Evolutionary conservation across 1,140 invertebrate genomes (phyloP), one percentile per base, ranked within the genome.

Genomic region (Cephus cinctus): DNA sequence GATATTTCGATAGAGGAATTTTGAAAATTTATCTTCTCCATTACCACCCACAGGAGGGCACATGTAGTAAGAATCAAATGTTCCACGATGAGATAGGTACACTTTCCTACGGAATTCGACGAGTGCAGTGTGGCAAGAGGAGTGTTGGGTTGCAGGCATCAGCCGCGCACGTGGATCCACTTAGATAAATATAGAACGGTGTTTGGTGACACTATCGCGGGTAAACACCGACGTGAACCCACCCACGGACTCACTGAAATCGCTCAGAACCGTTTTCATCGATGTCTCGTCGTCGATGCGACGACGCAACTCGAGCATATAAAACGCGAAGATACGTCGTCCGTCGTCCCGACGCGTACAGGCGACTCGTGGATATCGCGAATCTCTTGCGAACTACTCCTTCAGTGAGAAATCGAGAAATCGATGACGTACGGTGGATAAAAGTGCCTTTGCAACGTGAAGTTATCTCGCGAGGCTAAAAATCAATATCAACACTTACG

Each of bases 161-260:
- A 18, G 22, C 15, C 43, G 20, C 56, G 52, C 63, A 63, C 59
- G 59, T 63, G 63, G 57, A 63, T 63, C 56, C 54, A 58, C 53
- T 59, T 62, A 53, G 59, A 64, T 61, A 63, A 63, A 66, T 63
- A 62, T 63, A 66, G 60, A 59, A 43, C 22, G 46, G 58, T 54
- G 44, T 60, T 60, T 55, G 49, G 60, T 65, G 63, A 65, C 63
- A 60, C 56, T 61, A 61, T 65, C 56, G 54, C 52, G 49, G 48
- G 54, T 58, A 57, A 61, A 61, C 53, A 56, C 50, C 54, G 47
- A 52, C 45, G 32, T 14, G 19, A 38, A 45, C 45, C 43, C 50
- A 47, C 44, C 44, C 22, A 36, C 44, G 22, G 38, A 15, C 22
- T 20, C 19, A 38, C 2, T 38, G 8, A 9, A n/a, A n/a, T n/a